phyloP scores from a whole-genome alignment of 2,888 invertebrate species.

The Pilophorus perplexus region DNA sequence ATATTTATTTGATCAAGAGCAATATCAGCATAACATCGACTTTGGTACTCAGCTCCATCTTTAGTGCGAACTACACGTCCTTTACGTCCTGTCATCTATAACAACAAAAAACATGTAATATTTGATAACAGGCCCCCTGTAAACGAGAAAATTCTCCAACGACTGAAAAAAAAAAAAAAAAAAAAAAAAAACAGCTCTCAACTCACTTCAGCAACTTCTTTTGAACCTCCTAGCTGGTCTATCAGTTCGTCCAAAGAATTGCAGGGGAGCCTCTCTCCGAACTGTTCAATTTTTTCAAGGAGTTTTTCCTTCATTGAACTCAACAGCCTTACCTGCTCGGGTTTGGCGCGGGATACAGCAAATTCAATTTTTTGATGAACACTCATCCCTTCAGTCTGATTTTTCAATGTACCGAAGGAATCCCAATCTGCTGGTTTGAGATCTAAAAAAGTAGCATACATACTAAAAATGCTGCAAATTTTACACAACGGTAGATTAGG shows the following conservation, averaged over 20 bases:
- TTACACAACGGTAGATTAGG: no score
- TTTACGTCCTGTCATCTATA: conserved; percentile 93
- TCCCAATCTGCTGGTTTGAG: conserved; percentile 73
- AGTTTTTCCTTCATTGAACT: conserved; percentile 92
- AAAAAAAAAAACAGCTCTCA: no score
- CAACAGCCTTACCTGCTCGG: conserved; percentile 36
- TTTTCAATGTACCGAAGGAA: conserved; percentile 55
- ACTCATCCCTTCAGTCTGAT: conserved; percentile 61
- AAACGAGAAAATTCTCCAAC: not conserved
- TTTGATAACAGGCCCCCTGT: no score
- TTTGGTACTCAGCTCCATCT: conserved; percentile 89
- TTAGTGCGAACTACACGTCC: conserved; percentile 90
- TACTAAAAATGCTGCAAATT: no score
- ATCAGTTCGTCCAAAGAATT: conserved; percentile 98
- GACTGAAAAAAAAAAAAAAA: no score
- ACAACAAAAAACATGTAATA: no score
- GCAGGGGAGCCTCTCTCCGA: conserved; percentile 86
- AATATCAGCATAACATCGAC: conserved; percentile 89
- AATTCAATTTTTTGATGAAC: conserved; percentile 79
- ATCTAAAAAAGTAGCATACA: conserved; percentile 57
- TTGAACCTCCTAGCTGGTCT: conserved; percentile 95
- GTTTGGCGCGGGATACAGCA: conserved; percentile 58
- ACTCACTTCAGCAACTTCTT: conserved; percentile 88
- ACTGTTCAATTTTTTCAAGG: conserved; percentile 74
- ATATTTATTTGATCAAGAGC: conserved; percentile 96